Conservation (phyloP, 2,113 vertebrate species). For the Andinoacara biseriatus region DNA sequence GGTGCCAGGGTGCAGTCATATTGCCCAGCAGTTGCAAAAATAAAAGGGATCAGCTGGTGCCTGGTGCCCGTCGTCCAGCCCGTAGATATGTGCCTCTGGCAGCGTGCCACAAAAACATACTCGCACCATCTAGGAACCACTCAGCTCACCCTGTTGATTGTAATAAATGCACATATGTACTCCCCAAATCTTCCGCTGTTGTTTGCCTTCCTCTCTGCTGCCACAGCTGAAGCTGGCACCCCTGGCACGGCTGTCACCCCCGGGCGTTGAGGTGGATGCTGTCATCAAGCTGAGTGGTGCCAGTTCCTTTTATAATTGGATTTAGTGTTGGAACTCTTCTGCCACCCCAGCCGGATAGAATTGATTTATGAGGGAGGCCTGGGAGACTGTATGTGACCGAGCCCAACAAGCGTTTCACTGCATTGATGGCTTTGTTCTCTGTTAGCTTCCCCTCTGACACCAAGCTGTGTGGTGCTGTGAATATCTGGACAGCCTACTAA, state of each 20-base stretch:
- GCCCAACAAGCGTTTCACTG: conserved; percentile 29
- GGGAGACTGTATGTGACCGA: conserved; percentile 43
- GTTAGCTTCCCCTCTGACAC: conserved; percentile 23
- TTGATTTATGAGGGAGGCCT: conserved; percentile 68
- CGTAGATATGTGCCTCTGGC: conserved; percentile 78
- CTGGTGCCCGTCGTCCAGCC: conserved; percentile 57
- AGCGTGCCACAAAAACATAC: conserved; percentile 55
- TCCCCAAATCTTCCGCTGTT: background rate
- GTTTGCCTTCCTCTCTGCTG: conserved; percentile 14
- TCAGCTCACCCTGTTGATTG: conserved; percentile 10
- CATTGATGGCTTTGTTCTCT: conserved; percentile 31
- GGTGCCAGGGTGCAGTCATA: conserved; percentile 73
- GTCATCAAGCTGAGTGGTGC: conserved; percentile 72
- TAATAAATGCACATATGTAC: conserved; percentile 27
- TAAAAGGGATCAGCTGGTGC: conserved; percentile 77
- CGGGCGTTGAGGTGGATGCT: conserved; percentile 51
- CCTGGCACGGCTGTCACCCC: conserved; percentile 32
- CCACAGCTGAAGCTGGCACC: conserved; percentile 58
- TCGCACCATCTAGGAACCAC: conserved; percentile 10
- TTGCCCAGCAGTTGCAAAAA: conserved; percentile 69
- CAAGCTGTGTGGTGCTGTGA: conserved; percentile 2
- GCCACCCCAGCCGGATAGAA: conserved; percentile 37
- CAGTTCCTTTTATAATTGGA: conserved; percentile 71
- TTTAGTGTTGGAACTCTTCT: conserved; percentile 71
- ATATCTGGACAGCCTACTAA: conserved; percentile 31